These are phyloP conservation scores for Peromyscus attwateri DNA, from an alignment of 2,797 vertebrate genomes.

Conservation along the genomic window DNA sequence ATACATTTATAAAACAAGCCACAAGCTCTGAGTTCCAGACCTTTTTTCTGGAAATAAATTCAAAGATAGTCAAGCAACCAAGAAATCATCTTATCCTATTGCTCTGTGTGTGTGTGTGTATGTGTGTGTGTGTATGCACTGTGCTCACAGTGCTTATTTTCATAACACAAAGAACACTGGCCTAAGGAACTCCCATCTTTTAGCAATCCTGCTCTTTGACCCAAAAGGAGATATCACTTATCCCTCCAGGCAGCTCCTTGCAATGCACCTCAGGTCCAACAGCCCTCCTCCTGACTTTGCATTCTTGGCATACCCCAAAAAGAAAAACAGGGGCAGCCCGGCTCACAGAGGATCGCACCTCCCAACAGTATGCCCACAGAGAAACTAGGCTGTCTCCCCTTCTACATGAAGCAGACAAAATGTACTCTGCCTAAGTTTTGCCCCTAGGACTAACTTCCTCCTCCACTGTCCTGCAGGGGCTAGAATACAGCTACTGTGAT, in stretches of 20 bases:
- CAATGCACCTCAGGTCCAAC: background rate
- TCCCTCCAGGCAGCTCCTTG: slow-evolving; percentile 40
- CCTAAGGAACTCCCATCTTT: slow-evolving; percentile 33
- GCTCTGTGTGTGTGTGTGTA: too few relatives aligned
- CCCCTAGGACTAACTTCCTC: slow-evolving; percentile 16
- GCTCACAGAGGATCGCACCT: background rate
- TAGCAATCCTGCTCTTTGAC: slow-evolving; percentile 54
- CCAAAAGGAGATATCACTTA: slow-evolving; percentile 39
- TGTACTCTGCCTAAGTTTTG: slow-evolving; percentile 17
- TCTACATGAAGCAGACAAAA: background rate
- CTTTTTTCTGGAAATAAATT: slow-evolving; percentile 68
- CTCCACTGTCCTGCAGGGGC: background rate
- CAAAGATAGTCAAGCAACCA: slow-evolving; percentile 69
- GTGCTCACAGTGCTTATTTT: background rate
- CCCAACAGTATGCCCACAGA: background rate
- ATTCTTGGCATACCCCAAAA: slow-evolving; percentile 43
- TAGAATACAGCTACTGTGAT: slow-evolving; percentile 8
- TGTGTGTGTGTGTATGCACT: accelerated
- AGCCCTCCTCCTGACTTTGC: background rate
- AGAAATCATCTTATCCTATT: slow-evolving; percentile 46
- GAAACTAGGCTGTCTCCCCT: slow-evolving; percentile 17
- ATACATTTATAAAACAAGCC: slow-evolving; percentile 63
- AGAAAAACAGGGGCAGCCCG: background rate
- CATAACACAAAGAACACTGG: background rate
- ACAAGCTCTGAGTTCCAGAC: slow-evolving; percentile 59